Evolutionary conservation across 1,140 invertebrate species (phyloP).

Genomic region (Drosophila jambulina): DNA sequence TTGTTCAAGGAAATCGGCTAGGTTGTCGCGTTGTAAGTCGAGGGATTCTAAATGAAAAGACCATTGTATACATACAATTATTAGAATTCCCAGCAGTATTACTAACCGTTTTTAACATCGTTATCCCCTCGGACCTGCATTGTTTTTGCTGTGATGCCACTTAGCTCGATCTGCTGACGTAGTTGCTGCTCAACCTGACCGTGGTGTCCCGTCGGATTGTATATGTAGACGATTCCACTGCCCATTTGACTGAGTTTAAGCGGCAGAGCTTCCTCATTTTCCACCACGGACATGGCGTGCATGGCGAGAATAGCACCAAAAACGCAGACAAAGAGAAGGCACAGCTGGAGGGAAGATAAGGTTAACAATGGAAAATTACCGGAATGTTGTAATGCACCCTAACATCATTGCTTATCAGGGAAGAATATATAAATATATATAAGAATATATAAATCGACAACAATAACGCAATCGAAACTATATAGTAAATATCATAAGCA

Average conservation of each 20-base stretch:
- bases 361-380: neutral
- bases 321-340: constrained; percentile 51
- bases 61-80: neutral
- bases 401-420: neutral
- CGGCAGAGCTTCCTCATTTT: constrained; percentile 51
- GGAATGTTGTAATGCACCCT: neutral
- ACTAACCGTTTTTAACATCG: constrained; percentile 44
- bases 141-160: constrained; percentile 43
- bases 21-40: constrained; percentile 60
- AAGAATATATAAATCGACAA: no score
- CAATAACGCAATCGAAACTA: no score
- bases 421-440: no score
- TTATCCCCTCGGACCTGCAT: constrained; percentile 41
- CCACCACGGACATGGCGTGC: constrained; percentile 64
- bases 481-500: no score
- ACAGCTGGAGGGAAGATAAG: constrained; percentile 38
- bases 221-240: constrained; percentile 59
- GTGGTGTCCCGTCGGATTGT: constrained; percentile 60
- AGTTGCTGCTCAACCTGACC: constrained; percentile 55
- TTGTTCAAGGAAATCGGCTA: constrained; percentile 70
- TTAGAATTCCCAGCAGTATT: neutral
- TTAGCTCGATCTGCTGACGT: constrained; percentile 59
- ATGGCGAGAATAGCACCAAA: constrained; percentile 52
- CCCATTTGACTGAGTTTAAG: constrained; percentile 59
- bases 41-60: constrained; percentile 41